Evolutionary conservation across 2,113 vertebrate genomes (phyloP), one percentile per base, ranked within the genome.

Genomic region (Scolopax mira): DNA sequence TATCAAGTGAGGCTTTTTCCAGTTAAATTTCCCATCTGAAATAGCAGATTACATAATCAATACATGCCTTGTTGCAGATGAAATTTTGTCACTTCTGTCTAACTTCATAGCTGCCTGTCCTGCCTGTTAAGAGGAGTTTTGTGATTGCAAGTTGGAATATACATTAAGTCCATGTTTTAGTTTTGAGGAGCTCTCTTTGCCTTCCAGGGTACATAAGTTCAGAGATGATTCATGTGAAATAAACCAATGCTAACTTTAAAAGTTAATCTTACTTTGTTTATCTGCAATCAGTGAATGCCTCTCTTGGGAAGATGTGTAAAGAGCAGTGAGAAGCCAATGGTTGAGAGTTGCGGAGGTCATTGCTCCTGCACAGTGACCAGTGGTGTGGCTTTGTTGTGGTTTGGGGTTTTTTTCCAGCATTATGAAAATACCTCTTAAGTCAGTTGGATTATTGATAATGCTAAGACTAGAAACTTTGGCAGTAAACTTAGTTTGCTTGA

Each of bases 151-250:
- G 28, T 71, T 79, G 66, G 49, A 55, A 51, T 41, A 58, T 1
- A 12, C 9, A 0, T 70, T 2, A 61, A 39, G 30, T 2, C 5
- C 33, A 5, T 31, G 4, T 12, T 73, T 73, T 39, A 49, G 10
- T 90, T 84, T 75, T 71, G 57, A 90, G 61, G 62, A 84, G 19
- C 16, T 67, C 8, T 51, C 17, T 82, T 73, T 51, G 37, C 55
- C 18, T 79, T 75, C 65, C n/a, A 30, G 48, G 12, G 4, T 55
- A 17, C 18, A 3, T 49, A 3, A 42, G 64, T 44, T 51, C 46
- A 48, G 61, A 31, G 10, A 3, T 57, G 4, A 51, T 71, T 86
- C 1, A 8, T 71, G 33, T 86, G 46, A 83, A 75, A 57, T 55
- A 65, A 84, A 74, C 18, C 39, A 64, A 0, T 55, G 37, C 18